phyloP scores from a whole-genome alignment of 1,140 invertebrate species.

The Homarus americanus region DNA sequence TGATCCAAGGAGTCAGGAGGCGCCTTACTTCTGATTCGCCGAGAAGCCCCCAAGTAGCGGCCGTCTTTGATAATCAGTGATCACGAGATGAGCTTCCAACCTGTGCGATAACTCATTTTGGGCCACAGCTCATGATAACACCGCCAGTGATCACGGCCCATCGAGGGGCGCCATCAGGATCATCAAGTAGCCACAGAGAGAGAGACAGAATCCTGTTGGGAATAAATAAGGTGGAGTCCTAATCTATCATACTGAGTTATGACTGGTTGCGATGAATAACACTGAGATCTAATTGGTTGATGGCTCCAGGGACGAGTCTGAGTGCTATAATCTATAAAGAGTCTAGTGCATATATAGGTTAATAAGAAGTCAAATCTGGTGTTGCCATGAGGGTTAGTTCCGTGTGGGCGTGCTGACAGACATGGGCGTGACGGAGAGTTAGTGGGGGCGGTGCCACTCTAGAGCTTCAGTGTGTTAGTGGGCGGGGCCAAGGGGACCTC shows the following conservation, averaged over 20 bases:
- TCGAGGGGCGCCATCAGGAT: background rate
- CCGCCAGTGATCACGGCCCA: background rate
- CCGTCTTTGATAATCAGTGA: conserved; percentile 1
- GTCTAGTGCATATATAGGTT: conserved; percentile 5
- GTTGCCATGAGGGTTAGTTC: conserved; percentile 26
- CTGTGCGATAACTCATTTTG: background rate
- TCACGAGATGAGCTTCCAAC: background rate
- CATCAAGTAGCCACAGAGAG: background rate
- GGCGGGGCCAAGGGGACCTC: conserved; percentile 28
- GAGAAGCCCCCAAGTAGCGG: background rate
- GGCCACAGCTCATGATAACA: background rate
- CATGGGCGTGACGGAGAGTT: conserved; percentile 49
- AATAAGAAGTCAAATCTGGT: conserved; percentile 38
- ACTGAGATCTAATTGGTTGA: background rate
- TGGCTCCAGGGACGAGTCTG: conserved; percentile 10
- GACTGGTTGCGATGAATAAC: conserved; percentile 6
- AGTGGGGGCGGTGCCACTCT: conserved; percentile 66
- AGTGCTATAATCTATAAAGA: conserved; percentile 35
- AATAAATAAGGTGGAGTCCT: background rate
- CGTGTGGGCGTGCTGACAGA: conserved; percentile 40
- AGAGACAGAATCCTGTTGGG: background rate
- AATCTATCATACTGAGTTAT: background rate
- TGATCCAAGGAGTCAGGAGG: background rate
- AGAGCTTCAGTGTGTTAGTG: conserved; percentile 64
- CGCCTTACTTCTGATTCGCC: background rate